Evolutionary conservation across 2,797 vertebrate species (phyloP).

Genomic region (Nyctibius grandis): DNA sequence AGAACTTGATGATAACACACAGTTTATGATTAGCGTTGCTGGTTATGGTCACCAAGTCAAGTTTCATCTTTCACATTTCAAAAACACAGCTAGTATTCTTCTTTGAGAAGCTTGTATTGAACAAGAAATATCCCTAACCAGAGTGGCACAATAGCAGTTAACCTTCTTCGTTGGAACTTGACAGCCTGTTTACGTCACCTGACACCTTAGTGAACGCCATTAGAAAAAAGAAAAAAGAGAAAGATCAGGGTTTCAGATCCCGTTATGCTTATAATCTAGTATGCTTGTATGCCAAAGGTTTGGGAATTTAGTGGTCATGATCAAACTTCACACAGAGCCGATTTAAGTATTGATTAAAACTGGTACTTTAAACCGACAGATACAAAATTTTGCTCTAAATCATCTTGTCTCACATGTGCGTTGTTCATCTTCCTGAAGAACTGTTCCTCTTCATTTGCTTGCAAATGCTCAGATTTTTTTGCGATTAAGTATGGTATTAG

Average conservation of each 20-base stretch:
- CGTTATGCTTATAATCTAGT: background rate
- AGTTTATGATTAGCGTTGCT: background rate
- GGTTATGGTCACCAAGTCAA: background rate
- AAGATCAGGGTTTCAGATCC: background rate
- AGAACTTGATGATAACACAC: background rate
- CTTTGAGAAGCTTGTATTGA: background rate
- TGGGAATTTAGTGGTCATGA: background rate
- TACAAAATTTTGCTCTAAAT: background rate
- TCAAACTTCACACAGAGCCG: background rate
- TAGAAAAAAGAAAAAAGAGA: background rate
- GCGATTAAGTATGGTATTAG: background rate
- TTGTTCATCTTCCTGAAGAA: background rate
- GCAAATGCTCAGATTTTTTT: background rate
- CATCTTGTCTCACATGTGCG: background rate
- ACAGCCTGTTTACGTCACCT: background rate
- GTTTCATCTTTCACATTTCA: background rate
- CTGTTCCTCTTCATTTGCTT: background rate
- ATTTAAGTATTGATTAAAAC: background rate
- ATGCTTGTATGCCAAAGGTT: background rate
- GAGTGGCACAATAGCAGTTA: background rate
- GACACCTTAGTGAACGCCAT: background rate
- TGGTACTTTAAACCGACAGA: background rate
- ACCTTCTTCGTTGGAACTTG: background rate
- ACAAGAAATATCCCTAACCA: background rate
- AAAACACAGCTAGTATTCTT: background rate